Conservation (phyloP, 1,140 invertebrate genomes). For the Camponotus vicinus region DNA sequence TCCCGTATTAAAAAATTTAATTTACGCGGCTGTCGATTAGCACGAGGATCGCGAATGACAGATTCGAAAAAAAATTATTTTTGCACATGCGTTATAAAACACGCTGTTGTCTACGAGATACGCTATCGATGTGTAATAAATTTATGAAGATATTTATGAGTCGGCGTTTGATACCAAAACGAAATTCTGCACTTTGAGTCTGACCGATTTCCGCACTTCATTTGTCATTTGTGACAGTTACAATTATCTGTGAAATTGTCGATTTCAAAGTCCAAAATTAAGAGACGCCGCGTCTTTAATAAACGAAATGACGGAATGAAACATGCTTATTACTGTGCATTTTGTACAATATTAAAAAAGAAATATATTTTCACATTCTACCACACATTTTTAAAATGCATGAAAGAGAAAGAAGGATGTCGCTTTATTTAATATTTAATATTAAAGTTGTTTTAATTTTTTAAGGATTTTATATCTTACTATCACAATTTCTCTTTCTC, state of each 20-base stretch:
- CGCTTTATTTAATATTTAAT: too few species aligned
- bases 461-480: not conserved
- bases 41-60: conserved; percentile 15
- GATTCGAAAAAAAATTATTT: conserved; percentile 15
- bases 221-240: conserved; percentile 51
- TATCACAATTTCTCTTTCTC: not conserved
- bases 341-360: not conserved
- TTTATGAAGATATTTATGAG: not conserved
- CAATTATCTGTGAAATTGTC: conserved; percentile 51
- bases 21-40: not conserved
- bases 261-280: conserved; percentile 53
- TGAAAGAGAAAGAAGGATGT: not conserved
- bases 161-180: conserved; percentile 38
- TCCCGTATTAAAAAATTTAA: not conserved
- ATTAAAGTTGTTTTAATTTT: not conserved
- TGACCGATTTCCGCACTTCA: conserved; percentile 43
- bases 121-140: conserved; percentile 43
- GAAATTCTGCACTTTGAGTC: conserved; percentile 35
- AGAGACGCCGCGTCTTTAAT: not conserved
- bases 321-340: not conserved
- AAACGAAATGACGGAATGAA: not conserved
- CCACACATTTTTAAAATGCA: not conserved
- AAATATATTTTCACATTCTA: not conserved
- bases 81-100: not conserved
- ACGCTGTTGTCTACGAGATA: conserved; percentile 43